Conservation (phyloP, 2,888 invertebrate species). For the Orthosia incerta region DNA sequence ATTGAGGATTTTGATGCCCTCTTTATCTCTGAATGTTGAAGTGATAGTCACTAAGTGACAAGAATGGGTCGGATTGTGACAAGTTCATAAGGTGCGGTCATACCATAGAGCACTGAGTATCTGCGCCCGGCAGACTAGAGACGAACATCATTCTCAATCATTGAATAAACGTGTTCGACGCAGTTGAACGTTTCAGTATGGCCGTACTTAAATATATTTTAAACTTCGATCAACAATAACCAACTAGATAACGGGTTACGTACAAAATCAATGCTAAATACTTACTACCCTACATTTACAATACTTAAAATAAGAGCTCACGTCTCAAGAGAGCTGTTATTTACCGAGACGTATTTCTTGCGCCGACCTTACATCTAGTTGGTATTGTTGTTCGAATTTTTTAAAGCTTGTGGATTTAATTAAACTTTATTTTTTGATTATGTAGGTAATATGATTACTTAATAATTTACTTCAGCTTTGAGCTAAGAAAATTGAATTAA, state of each 20-base stretch:
- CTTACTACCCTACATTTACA: too few relatives aligned
- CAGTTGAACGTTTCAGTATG: not conserved
- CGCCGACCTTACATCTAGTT: too few relatives aligned
- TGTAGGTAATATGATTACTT: conserved; percentile 3
- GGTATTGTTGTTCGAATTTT: too few relatives aligned
- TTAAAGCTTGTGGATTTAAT: not conserved
- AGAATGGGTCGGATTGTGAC: not conserved
- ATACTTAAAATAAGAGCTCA: too few relatives aligned
- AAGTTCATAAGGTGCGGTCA: not conserved
- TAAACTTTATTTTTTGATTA: conserved; percentile 1
- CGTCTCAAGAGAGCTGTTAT: too few relatives aligned
- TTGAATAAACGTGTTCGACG: not conserved
- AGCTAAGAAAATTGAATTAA: not conserved
- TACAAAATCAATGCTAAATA: too few relatives aligned
- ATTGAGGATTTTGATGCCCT: not conserved
- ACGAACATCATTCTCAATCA: not conserved
- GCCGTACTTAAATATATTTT: not conserved
- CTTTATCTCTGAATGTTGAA: not conserved
- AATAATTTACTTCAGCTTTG: not conserved
- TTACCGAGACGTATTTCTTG: too few relatives aligned
- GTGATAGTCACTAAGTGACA: conserved; percentile 52
- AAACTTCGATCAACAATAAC: too few relatives aligned
- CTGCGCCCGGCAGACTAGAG: not conserved
- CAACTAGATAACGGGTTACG: too few relatives aligned
- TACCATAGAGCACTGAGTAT: not conserved